These are phyloP conservation scores for Plodia interpunctella DNA, from an alignment of 1,140 invertebrate species.

Conservation along the genomic window DNA sequence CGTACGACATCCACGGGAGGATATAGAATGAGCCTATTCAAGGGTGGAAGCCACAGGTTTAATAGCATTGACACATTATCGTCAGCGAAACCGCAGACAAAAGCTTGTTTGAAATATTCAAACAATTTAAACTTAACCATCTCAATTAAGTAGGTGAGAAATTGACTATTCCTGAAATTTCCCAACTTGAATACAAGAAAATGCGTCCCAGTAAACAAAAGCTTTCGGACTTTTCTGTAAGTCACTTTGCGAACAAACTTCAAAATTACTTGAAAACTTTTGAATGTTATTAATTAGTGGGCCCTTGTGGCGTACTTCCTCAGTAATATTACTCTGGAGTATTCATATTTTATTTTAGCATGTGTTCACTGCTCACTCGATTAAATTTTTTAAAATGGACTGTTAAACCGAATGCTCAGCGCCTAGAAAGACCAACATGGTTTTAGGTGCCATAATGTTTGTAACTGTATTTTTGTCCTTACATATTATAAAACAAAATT, in stretches of 20 bases:
- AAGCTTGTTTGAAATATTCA: not conserved
- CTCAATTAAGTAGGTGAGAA: constrained; percentile 5
- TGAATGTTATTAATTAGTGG: constrained; percentile 22
- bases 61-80: no score
- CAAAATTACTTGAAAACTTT: constrained; percentile 32
- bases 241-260: constrained; percentile 20
- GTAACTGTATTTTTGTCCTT: no score
- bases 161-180: not conserved
- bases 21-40: no score
- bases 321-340: not conserved
- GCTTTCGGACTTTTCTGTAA: constrained; percentile 18
- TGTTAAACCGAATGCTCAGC: no score
- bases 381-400: no score
- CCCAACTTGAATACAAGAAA: constrained; percentile 16
- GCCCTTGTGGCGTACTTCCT: constrained; percentile 5
- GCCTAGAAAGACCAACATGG: no score
- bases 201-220: constrained; percentile 20
- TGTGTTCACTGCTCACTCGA: no score
- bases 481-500: no score
- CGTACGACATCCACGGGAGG: no score
- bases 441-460: no score
- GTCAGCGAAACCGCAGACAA: not conserved
- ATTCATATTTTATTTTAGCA: no score
- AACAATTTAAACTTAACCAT: not conserved
- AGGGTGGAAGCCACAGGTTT: no score